phyloP scores from a whole-genome alignment of 2,888 invertebrate species.

The Hydropsyche betteni region DNA sequence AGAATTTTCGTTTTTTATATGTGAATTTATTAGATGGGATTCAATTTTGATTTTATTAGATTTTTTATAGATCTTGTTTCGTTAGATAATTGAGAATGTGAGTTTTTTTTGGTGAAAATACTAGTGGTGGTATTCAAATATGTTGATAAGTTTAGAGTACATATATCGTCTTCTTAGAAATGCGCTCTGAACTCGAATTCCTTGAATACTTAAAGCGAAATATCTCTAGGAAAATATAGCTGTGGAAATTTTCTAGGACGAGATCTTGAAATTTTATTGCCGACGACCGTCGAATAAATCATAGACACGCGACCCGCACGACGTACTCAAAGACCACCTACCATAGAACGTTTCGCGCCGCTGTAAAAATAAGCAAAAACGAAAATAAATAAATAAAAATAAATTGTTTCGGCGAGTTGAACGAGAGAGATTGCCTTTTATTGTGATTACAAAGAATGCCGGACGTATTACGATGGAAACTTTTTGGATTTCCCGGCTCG shows the following conservation, averaged over 20 bases:
- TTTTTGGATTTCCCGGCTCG: constrained; percentile 34
- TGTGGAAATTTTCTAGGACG: constrained; percentile 1
- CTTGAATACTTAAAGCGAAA: neutral
- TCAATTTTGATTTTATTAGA: too few relatives aligned
- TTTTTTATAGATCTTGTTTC: too few relatives aligned
- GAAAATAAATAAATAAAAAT: constrained; percentile 13
- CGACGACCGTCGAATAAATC: constrained; percentile 22
- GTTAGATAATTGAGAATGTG: too few relatives aligned
- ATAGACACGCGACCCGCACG: neutral
- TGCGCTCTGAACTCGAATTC: neutral
- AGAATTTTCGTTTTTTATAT: too few relatives aligned
- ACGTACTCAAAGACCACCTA: neutral
- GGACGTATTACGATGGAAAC: constrained; percentile 43
- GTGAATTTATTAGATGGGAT: too few relatives aligned
- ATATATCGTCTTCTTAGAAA: too few relatives aligned
- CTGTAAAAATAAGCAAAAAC: neutral
- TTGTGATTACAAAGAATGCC: constrained; percentile 36
- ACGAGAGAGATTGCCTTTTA: constrained; percentile 32
- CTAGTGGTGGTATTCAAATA: too few relatives aligned
- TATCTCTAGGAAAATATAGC: constrained; percentile 9
- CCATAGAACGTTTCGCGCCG: neutral
- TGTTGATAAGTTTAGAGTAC: too few relatives aligned
- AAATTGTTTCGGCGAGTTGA: constrained; percentile 18
- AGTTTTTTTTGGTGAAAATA: too few relatives aligned
- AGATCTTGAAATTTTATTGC: constrained; percentile 26